Conservation (phyloP, 2,797 vertebrate species). For the Pelodytes ibericus region DNA sequence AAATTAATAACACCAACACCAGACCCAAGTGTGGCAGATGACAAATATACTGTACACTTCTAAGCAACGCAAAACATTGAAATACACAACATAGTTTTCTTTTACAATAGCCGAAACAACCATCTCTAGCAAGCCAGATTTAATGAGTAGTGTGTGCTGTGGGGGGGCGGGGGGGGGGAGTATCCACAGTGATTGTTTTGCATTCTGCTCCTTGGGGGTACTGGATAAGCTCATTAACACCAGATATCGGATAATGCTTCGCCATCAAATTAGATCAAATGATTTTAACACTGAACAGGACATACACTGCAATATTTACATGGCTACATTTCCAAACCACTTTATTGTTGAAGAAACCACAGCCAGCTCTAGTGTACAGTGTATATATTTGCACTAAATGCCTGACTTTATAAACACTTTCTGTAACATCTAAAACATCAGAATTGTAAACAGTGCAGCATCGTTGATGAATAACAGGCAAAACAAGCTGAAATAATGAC, state of each 20-base stretch:
- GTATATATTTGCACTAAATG: not conserved
- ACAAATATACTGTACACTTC: no score
- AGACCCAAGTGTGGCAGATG: no score
- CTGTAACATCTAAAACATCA: not conserved
- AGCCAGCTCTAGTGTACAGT: not conserved
- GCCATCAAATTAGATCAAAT: not conserved
- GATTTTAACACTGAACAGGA: not conserved
- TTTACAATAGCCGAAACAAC: no score
- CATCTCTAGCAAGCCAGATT: no score
- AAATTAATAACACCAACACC: no score
- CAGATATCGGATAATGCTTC: not conserved
- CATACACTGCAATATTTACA: not conserved
- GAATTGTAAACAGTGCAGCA: no score
- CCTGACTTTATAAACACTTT: not conserved
- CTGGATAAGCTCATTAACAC: slow-evolving; percentile 22
- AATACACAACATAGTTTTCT: no score
- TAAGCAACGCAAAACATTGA: no score
- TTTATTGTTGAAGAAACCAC: not conserved
- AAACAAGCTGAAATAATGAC: no score
- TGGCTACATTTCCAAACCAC: not conserved
- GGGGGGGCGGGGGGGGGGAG: no score
- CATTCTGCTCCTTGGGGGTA: not conserved
- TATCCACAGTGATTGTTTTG: not conserved
- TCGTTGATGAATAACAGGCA: no score
- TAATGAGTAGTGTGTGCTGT: slow-evolving; percentile 3